A percentile compares a stretch with the other conserved stretches of the same genome.
These are phyloP conservation scores for Metopolophium dirhodum DNA, from an alignment of 1,140 invertebrate species.

Conservation along the genomic window DNA sequence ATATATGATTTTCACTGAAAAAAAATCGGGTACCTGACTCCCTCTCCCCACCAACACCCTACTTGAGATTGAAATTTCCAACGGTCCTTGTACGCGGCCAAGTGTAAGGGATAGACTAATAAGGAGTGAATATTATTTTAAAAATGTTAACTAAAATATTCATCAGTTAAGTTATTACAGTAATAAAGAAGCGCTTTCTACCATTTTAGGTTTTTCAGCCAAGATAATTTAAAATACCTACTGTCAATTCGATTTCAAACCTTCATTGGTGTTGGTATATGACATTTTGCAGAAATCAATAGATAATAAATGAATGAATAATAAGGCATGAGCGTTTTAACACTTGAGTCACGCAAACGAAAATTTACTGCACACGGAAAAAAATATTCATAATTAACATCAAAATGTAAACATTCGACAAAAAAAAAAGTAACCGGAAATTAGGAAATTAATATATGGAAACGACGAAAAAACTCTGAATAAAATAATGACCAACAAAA, in stretches of 20 bases:
- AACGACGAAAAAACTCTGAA: not conserved
- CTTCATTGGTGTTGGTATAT: not conserved
- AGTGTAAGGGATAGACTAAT: too few relatives aligned
- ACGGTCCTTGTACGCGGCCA: too few relatives aligned
- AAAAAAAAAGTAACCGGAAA: conserved; percentile 3
- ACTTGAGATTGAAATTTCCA: too few relatives aligned
- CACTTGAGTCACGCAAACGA: not conserved
- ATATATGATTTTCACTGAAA: not conserved
- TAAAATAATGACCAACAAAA: not conserved
- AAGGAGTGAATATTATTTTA: too few relatives aligned
- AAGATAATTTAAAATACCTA: not conserved
- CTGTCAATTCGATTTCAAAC: not conserved
- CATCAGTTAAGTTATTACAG: not conserved
- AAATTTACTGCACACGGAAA: not conserved
- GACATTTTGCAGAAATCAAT: not conserved
- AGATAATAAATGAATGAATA: not conserved
- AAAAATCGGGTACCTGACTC: not conserved
- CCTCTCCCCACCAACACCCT: too few relatives aligned
- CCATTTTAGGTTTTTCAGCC: too few relatives aligned
- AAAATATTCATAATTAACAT: not conserved
- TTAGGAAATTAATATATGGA: not conserved
- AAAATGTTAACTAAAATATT: too few relatives aligned
- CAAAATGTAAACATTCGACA: not conserved
- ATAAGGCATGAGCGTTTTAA: not conserved
- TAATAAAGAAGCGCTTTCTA: too few relatives aligned